phyloP scores from a whole-genome alignment of 2,797 vertebrate species.

The Anabacerthia variegaticeps region DNA sequence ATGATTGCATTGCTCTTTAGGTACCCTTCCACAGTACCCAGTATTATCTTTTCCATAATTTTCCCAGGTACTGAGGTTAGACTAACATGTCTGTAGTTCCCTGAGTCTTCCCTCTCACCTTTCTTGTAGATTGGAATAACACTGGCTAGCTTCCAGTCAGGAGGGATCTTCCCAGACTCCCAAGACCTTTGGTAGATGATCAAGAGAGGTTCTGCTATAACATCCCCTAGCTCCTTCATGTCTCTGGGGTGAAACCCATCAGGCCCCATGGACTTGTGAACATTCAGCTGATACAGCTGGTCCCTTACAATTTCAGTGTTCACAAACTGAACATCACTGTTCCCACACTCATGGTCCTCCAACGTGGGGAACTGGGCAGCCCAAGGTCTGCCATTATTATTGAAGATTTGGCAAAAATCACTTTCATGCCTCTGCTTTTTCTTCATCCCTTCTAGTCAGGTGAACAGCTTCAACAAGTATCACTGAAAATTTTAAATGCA shows the following conservation, averaged over 20 bases:
- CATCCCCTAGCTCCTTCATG: background rate
- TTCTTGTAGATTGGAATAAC: background rate
- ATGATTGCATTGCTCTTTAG: background rate
- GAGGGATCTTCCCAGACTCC: background rate
- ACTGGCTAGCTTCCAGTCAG: background rate
- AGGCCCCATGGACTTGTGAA: background rate
- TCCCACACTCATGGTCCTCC: background rate
- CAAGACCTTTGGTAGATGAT: background rate
- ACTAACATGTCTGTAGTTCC: background rate
- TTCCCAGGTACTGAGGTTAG: background rate
- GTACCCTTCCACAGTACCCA: background rate
- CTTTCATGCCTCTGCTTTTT: background rate
- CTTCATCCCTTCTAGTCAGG: background rate
- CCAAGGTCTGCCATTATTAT: background rate
- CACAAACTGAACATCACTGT: background rate
- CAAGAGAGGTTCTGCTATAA: background rate
- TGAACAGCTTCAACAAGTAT: background rate
- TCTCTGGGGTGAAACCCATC: background rate
- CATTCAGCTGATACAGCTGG: background rate
- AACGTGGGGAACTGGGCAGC: background rate
- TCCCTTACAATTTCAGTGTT: background rate
- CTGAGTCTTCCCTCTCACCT: background rate
- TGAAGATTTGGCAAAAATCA: background rate
- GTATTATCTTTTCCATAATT: background rate
- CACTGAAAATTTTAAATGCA: background rate